Conservation (phyloP, 2,888 invertebrate species). For the Drosophila lacicola region DNA sequence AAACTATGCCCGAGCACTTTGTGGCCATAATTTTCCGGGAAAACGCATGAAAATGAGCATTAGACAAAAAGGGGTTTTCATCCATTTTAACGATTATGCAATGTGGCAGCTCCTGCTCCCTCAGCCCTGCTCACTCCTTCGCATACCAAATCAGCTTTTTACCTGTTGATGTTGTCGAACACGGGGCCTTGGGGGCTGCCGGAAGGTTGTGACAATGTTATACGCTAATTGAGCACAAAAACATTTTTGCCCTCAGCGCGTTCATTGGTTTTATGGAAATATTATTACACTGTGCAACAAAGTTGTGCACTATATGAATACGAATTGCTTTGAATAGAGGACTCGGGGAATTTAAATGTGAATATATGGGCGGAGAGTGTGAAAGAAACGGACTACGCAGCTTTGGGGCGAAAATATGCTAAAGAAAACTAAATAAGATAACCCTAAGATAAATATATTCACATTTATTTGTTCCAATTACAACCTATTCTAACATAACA, state of each 20-base stretch:
- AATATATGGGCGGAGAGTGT: neutral
- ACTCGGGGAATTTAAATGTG: neutral
- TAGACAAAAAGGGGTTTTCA: slow-evolving; percentile 56
- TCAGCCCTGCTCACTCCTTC: slow-evolving; percentile 15
- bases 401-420: too few relatives aligned
- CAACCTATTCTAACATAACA: too few relatives aligned
- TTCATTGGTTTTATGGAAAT: slow-evolving; percentile 58
- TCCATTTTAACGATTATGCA: slow-evolving; percentile 61
- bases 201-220: slow-evolving; percentile 79
- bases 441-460: neutral
- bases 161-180: slow-evolving; percentile 67
- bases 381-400: neutral
- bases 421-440: neutral
- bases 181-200: slow-evolving; percentile 33
- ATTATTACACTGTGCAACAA: slow-evolving; percentile 49
- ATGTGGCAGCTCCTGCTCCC: slow-evolving; percentile 14
- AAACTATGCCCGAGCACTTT: slow-evolving; percentile 64
- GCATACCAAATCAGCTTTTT: slow-evolving; percentile 74
- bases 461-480: neutral
- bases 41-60: slow-evolving; percentile 75
- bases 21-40: slow-evolving; percentile 66
- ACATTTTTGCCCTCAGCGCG: slow-evolving; percentile 55
- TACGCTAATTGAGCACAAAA: slow-evolving; percentile 80
- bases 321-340: neutral
- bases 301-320: slow-evolving; percentile 2